These are phyloP conservation scores for Netelia virgata DNA, from an alignment of 2,888 invertebrate genomes.

Conservation along the genomic window DNA sequence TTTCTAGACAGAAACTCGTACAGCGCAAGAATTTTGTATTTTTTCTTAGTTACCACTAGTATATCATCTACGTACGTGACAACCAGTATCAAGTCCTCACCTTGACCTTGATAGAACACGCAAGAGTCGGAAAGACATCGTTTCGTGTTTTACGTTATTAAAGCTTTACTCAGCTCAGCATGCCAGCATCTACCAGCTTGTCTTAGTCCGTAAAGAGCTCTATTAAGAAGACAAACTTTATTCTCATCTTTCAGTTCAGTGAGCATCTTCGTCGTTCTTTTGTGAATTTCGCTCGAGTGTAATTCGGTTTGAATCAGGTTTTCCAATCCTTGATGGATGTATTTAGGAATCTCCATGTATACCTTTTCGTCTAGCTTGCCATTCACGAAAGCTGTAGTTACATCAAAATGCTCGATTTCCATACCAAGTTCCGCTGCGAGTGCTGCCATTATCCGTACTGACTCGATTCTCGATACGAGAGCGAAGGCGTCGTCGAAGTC, in stretches of 20 bases:
- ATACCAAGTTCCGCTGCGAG: background rate
- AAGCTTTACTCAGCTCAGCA: background rate
- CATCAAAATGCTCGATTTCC: conserved; percentile 33
- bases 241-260: conserved; percentile 14
- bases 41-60: conserved; percentile 66
- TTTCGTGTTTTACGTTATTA: no score
- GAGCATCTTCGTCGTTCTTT: conserved; percentile 3
- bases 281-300: conserved; percentile 1
- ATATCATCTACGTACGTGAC: conserved; percentile 71
- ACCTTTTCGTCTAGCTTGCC: conserved; percentile 21
- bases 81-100: no score
- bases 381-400: conserved; percentile 23
- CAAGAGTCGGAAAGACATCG: no score
- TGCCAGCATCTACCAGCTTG: conserved; percentile 61
- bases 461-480: conserved; percentile 8
- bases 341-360: conserved; percentile 24
- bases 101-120: no score
- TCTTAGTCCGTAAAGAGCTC: conserved; percentile 59
- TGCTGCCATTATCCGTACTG: conserved; percentile 15
- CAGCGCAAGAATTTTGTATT: conserved; percentile 47
- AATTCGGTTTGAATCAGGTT: conserved; percentile 11
- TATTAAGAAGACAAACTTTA: conserved; percentile 58
- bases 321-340: conserved; percentile 2
- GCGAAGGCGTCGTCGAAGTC: conserved; percentile 23
- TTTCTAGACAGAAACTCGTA: conserved; percentile 49